Base-by-base conservation (phyloP, 2,113 vertebrate species). In the Malurus melanocephalus region DNA sequence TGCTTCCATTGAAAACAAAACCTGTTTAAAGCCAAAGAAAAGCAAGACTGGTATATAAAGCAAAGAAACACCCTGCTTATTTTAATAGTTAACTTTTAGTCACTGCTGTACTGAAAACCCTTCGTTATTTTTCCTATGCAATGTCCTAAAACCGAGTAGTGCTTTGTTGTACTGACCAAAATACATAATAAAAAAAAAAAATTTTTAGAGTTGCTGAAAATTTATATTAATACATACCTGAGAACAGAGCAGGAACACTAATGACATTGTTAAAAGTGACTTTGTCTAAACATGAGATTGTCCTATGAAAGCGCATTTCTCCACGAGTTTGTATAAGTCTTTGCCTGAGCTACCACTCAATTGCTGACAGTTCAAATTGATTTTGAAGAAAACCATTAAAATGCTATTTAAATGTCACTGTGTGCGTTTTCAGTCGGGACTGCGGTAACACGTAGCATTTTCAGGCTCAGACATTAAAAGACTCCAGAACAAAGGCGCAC, bases 361-460 rank as follows among this genome's bases (percentile, higher is more conserved):
- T 1, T 49, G 55, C 55, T n/a, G 42, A 3, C 19, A 28, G n/a
- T 38, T 64, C 62, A 14, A 61, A 46, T 5, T 13, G 20, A 28
- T 67, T 59, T n/a, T 4, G 32, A 33, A 61, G 40, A 19, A 57
- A 51, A 17, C 2, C 16, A 4, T 16, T 66, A 11, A 46, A 42
- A 14, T 23, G 27, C 9, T 60, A 30, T 51, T 59, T 26, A 56
- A 28, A 20, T 4, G 9, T 9, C 6, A 3, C 6, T 20, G 3
- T 15, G 9, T 4, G 20, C 9, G 13, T 28, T 71, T 82, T 28
- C 18, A 27, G 0, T 16, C 7, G 43, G 11, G 33, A 9, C 59
- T 45, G 27, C 33, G 9, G 1, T 13, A 57, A n/a, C 1, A 2
- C 24, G 7, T 13, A 27, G 11, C 6, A 19, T 55, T 30, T 35